Conservation (phyloP, 2,888 invertebrate species). For the Harpalus rufipes region DNA sequence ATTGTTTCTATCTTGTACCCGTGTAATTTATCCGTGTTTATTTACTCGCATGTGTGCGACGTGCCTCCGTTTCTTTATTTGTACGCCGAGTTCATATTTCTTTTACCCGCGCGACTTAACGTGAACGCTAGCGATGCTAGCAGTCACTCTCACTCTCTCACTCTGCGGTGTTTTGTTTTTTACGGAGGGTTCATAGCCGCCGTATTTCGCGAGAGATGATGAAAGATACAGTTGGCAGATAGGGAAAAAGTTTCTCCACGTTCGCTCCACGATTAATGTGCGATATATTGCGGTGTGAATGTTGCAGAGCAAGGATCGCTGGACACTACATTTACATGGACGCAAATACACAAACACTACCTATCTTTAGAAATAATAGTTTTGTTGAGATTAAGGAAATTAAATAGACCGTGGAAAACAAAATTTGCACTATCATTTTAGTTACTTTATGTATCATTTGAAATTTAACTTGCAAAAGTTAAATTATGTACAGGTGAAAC, state of each 20-base stretch:
- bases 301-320: slow-evolving; percentile 14
- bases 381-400: too few relatives aligned
- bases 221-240: slow-evolving; percentile 55
- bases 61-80: slow-evolving; percentile 70
- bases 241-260: slow-evolving; percentile 42
- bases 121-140: slow-evolving; percentile 1
- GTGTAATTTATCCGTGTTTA: slow-evolving; percentile 67
- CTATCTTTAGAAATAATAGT: too few relatives aligned
- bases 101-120: slow-evolving; percentile 67
- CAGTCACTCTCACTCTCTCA: slow-evolving; percentile 14
- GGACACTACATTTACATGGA: slow-evolving; percentile 9
- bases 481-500: too few relatives aligned
- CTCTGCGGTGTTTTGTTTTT: slow-evolving; percentile 42
- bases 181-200: slow-evolving; percentile 12
- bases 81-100: slow-evolving; percentile 71
- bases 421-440: too few relatives aligned
- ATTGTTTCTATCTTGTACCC: background rate
- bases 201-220: slow-evolving; percentile 53
- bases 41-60: slow-evolving; percentile 69
- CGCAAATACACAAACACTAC: background rate
- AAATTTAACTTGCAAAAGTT: too few relatives aligned
- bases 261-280: slow-evolving; percentile 33
- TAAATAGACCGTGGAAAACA: too few relatives aligned
- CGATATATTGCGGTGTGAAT: slow-evolving; percentile 31
- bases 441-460: too few relatives aligned